Conservation (phyloP, 2,113 vertebrate species). For the Ondatra zibethicus region DNA sequence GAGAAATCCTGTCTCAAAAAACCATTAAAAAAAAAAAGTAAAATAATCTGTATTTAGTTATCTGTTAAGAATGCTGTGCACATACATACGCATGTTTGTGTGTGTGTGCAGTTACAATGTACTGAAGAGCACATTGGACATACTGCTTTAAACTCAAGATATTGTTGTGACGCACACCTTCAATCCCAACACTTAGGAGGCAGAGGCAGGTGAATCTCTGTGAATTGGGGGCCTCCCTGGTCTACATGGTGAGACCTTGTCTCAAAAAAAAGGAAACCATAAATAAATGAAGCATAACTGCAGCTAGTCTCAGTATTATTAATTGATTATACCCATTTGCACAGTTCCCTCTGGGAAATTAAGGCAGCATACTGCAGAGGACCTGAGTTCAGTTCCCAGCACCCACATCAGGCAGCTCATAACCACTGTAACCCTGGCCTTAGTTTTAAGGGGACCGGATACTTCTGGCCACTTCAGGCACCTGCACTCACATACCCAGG, state of each 20-base stretch:
- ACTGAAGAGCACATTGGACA: too few species aligned
- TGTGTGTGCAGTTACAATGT: too few species aligned
- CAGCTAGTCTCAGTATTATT: slow-evolving; percentile 5
- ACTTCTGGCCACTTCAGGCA: not conserved
- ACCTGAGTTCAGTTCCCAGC: not conserved
- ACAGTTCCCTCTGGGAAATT: not conserved
- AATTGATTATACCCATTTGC: slow-evolving; percentile 1
- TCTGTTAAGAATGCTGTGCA: not conserved
- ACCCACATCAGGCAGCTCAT: not conserved
- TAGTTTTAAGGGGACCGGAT: not conserved
- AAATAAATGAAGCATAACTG: not conserved
- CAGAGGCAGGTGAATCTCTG: not conserved
- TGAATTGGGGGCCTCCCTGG: not conserved
- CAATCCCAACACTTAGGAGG: not conserved
- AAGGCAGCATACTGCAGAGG: not conserved
- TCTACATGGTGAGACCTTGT: not conserved
- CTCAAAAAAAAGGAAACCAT: not conserved
- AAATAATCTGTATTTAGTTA: not conserved
- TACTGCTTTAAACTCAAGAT: too few species aligned
- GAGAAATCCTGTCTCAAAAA: not conserved
- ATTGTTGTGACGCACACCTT: too few species aligned
- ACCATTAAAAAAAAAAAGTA: not conserved
- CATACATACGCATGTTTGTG: too few species aligned
- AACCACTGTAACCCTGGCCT: not conserved
- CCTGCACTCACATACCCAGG: not conserved